Evolutionary conservation across 2,797 vertebrate species (phyloP), one percentile per base, ranked within the genome.

Genomic region (Heliangelus exortis): DNA sequence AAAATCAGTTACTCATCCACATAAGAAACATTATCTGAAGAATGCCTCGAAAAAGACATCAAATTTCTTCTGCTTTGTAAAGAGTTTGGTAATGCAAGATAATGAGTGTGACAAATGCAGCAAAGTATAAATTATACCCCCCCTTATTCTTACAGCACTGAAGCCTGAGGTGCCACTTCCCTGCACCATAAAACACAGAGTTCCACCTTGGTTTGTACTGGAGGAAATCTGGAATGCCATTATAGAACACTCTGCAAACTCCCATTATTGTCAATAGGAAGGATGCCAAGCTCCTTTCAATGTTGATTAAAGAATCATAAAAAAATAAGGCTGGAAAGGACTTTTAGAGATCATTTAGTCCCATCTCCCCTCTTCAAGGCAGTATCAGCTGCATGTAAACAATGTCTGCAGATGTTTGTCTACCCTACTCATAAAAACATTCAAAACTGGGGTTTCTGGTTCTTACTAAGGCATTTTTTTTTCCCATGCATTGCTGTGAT

Each of bases 341-440:
- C 95, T 94, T 96, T 93, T 96, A 91, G 94, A 95, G 96, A 96
- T 96, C 95, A 91, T 96, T 96, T 95, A 69, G 66, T 92, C 62
- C 73, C 80, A 78, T 95, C 85, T 95, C 76, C 50, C 50, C 39
- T 88, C 58, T 95, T 92, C 89, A 84, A 86, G 85, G 76, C 80
- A 68, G 16, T 72, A 66, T 91, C 69, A 84, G 87, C 76, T 94
- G 91, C 95, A 92, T 93, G 76, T 91, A 96, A 94, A 94, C 87
- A 93, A 78, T 94, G 90, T 66, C 77, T 95, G 91, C 95, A 96
- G 92, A 94, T 92, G 79, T 89, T 96, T 96, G 83, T 81, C 92
- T 92, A 90, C 94, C 73, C 76, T 92, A 66, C 62, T 91, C 54
- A 59, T 81, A 55, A 91, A 89, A 85, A 33, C 1, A 0, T 79